phyloP scores from a whole-genome alignment of 2,797 vertebrate genomes.

The Geotrypetes seraphini region DNA sequence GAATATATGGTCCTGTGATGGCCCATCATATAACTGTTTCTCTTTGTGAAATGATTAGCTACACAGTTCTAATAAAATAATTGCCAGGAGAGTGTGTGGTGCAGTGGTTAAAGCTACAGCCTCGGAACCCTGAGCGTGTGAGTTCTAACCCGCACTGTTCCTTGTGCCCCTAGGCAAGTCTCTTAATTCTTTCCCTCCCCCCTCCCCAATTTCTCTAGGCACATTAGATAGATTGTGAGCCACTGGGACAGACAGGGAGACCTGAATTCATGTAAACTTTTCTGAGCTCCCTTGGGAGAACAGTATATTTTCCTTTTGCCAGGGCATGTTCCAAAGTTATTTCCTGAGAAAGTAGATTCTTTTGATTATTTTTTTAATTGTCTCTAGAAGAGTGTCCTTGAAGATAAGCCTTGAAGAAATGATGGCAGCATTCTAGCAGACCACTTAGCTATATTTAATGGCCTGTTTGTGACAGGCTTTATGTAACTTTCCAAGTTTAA shows the following conservation, averaged over 20 bases:
- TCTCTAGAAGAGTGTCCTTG: slow-evolving; percentile 10
- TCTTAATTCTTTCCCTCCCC: too few relatives aligned
- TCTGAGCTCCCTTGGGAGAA: too few relatives aligned
- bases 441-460: slow-evolving; percentile 9
- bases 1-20: not conserved
- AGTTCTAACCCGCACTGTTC: too few relatives aligned
- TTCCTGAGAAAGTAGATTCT: slow-evolving; percentile 5
- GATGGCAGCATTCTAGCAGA: slow-evolving; percentile 18
- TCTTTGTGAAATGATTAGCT: slow-evolving; percentile 10
- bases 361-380: slow-evolving; percentile 27
- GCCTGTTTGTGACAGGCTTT: slow-evolving; percentile 2
- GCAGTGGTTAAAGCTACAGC: too few relatives aligned
- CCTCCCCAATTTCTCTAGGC: too few relatives aligned
- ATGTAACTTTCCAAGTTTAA: slow-evolving; percentile 8
- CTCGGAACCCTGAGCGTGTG: too few relatives aligned
- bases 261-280: too few relatives aligned
- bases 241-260: too few relatives aligned
- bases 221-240: too few relatives aligned
- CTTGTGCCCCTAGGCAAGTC: too few relatives aligned
- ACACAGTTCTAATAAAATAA: slow-evolving; percentile 15
- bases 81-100: too few relatives aligned
- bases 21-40: slow-evolving; percentile 13
- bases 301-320: too few relatives aligned
- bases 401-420: slow-evolving; percentile 2
- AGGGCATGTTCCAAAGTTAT: not conserved